These are phyloP conservation scores for Pseudomugil tenellus DNA, from an alignment of 2,797 vertebrate genomes.

Conservation along the genomic window DNA sequence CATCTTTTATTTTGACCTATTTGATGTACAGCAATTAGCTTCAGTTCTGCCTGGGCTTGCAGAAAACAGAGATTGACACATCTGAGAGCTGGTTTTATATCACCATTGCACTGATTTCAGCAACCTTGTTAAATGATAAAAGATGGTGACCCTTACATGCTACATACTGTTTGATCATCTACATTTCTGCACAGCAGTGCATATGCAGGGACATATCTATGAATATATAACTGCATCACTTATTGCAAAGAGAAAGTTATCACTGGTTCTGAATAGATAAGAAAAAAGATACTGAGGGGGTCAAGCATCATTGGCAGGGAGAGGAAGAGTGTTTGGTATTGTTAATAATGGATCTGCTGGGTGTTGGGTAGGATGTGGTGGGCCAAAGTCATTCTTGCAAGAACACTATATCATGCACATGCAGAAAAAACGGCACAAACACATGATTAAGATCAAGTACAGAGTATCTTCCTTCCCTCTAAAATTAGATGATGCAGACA, in stretches of 20 bases:
- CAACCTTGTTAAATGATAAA: conserved; percentile 64
- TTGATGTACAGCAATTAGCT: conserved; percentile 57
- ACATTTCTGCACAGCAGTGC: conserved; percentile 57
- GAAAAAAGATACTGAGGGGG: conserved; percentile 69
- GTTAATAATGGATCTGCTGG: conserved; percentile 77
- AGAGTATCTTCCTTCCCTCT: conserved; percentile 8
- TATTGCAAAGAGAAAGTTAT: conserved; percentile 84
- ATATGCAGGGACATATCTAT: conserved; percentile 60
- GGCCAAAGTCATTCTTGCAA: conserved; percentile 55
- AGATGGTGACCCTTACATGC: conserved; percentile 65
- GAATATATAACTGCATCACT: conserved; percentile 79
- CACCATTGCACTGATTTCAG: conserved; percentile 58
- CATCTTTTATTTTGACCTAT: conserved; percentile 54
- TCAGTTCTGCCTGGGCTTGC: conserved; percentile 39
- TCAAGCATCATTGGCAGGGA: conserved; percentile 80
- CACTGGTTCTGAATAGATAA: conserved; percentile 79
- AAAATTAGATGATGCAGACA: background rate
- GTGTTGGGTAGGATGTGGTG: conserved; percentile 59
- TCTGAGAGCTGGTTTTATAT: conserved; percentile 55
- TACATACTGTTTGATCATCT: conserved; percentile 51
- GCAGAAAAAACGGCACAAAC: conserved; percentile 49
- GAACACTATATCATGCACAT: conserved; percentile 46
- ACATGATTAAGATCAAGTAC: conserved; percentile 38
- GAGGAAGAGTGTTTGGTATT: conserved; percentile 72
- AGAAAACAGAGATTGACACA: conserved; percentile 60